Percentiles rank a stretch among this genome's conserved stretches.
Conservation (phyloP, 2,797 vertebrate species). For the Bufotes viridis region DNA sequence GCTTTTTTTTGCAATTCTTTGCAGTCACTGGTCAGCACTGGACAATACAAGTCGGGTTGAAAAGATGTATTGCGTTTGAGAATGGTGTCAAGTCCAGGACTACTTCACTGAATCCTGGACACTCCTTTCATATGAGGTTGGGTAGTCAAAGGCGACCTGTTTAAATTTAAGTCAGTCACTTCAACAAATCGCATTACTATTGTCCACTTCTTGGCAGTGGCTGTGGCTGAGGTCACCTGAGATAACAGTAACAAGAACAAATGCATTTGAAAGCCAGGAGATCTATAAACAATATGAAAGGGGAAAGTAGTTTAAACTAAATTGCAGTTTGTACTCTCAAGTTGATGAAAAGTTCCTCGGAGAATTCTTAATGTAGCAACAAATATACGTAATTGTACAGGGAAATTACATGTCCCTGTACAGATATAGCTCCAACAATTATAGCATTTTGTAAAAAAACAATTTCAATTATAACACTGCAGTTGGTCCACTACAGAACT, state of each 20-base stretch:
- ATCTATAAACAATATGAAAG: background rate
- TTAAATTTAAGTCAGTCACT: background rate
- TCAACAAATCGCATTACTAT: background rate
- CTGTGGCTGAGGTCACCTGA: background rate
- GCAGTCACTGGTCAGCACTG: too few relatives aligned
- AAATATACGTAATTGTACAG: background rate
- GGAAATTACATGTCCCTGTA: slow-evolving; percentile 14
- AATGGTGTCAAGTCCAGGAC: too few relatives aligned
- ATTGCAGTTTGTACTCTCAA: slow-evolving; percentile 12
- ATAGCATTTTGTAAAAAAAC: slow-evolving; percentile 7
- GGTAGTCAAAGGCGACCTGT: background rate
- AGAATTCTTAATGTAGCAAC: slow-evolving; percentile 1
- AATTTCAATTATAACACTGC: background rate
- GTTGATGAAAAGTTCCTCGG: background rate
- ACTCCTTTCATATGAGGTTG: too few relatives aligned
- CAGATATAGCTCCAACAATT: background rate
- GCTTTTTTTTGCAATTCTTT: too few relatives aligned
- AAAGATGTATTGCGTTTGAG: too few relatives aligned
- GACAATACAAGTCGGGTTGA: too few relatives aligned
- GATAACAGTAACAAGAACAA: background rate
- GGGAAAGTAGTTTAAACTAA: background rate
- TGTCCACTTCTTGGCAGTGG: background rate
- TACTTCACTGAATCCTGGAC: too few relatives aligned
- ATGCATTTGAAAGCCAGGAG: background rate
- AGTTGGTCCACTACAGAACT: background rate